Evolutionary conservation across 1,140 invertebrate genomes (phyloP).

Genomic region (Drosophila lacteicornis): DNA sequence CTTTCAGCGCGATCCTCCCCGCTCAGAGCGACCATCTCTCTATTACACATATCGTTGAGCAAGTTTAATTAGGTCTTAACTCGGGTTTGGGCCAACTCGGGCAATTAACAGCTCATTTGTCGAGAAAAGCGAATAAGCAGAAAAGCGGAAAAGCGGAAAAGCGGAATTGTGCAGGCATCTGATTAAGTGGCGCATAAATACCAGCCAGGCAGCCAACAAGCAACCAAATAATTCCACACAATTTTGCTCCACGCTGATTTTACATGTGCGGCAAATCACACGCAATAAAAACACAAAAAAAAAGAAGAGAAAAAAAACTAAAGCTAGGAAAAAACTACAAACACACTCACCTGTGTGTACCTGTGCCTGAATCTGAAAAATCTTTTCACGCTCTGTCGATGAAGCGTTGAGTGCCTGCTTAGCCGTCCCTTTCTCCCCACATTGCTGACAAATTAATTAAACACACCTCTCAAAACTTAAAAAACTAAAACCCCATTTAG

Average conservation of each 20-base stretch:
- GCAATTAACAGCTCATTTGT: conserved; percentile 73
- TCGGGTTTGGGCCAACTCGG: conserved; percentile 26
- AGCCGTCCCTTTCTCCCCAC: conserved; percentile 1
- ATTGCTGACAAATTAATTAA: conserved; percentile 55
- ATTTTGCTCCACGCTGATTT: conserved; percentile 42
- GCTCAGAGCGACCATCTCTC: conserved; percentile 8
- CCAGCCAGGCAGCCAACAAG: conserved; percentile 5
- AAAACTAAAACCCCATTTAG: conserved; percentile 14
- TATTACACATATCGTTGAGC: conserved; percentile 47
- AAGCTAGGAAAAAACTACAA: background rate
- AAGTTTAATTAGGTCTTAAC: conserved; percentile 43
- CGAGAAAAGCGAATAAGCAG: background rate
- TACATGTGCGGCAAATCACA: conserved; percentile 72
- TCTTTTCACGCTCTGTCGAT: conserved; percentile 71
- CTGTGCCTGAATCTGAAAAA: conserved; percentile 29
- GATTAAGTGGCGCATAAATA: conserved; percentile 57
- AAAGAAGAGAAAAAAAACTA: conserved; percentile 5
- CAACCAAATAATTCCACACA: conserved; percentile 27
- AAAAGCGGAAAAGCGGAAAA: background rate
- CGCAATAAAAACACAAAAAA: conserved; percentile 58
- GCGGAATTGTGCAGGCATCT: conserved; percentile 37
- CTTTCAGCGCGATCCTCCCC: conserved; percentile 1
- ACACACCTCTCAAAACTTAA: conserved; percentile 25
- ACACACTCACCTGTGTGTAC: background rate
- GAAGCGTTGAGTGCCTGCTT: conserved; percentile 56